These are phyloP conservation scores for Cyanocitta stelleri DNA, from an alignment of 2,113 vertebrate species.

Conservation along the genomic window DNA sequence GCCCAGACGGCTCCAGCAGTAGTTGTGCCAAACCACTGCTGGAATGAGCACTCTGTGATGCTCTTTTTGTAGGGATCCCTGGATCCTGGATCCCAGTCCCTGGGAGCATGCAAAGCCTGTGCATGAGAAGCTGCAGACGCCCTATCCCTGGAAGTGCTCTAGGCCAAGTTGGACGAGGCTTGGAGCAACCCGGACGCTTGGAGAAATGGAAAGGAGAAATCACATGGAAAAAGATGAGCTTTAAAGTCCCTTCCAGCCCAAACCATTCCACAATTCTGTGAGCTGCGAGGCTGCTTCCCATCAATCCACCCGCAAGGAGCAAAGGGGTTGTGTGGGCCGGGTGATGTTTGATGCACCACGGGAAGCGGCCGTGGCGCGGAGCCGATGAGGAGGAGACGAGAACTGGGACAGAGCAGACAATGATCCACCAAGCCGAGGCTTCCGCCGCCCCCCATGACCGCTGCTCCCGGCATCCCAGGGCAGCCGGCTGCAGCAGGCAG, in stretches of 20 bases:
- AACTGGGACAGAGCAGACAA: not conserved
- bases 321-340: fast-evolving
- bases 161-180: not conserved
- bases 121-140: not conserved
- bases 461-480: not conserved
- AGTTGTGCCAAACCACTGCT: not conserved
- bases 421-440: fast-evolving
- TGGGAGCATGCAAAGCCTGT: fast-evolving
- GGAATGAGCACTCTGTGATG: fast-evolving
- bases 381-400: not conserved
- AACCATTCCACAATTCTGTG: fast-evolving
- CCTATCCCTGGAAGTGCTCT: not conserved
- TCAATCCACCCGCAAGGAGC: not conserved
- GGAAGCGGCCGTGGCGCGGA: not conserved
- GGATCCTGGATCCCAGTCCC: not conserved
- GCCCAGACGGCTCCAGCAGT: fast-evolving
- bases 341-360: fast-evolving
- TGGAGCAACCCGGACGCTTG: fast-evolving
- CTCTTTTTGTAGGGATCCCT: fast-evolving
- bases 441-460: not conserved
- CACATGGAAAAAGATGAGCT: fast-evolving
- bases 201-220: not conserved
- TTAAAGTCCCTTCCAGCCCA: not conserved
- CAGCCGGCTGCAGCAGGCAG: slow-evolving; percentile 8
- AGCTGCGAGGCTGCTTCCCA: not conserved